A percentile compares a stretch with the other conserved stretches of the same genome.
Conservation (phyloP, 1,140 invertebrate species). For the Drosophila mayri region DNA sequence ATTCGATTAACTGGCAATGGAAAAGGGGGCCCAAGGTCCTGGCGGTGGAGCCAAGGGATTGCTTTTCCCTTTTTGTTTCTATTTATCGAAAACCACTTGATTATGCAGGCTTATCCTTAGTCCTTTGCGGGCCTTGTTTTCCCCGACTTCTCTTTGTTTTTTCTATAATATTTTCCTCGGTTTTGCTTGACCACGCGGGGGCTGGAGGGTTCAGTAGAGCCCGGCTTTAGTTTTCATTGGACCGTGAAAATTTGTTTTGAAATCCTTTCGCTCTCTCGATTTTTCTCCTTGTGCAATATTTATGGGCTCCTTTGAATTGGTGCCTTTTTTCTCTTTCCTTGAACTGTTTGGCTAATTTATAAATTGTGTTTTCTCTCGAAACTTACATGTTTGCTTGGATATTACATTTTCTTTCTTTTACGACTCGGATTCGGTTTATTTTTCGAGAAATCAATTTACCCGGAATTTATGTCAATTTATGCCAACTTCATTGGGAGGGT, state of each 20-base stretch:
- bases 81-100: constrained; percentile 84
- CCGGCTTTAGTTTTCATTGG: constrained; percentile 61
- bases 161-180: constrained; percentile 43
- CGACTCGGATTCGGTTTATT: not conserved
- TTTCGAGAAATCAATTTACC: constrained; percentile 31
- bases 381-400: constrained; percentile 45
- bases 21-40: constrained; percentile 3
- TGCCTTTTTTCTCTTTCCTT: constrained; percentile 21
- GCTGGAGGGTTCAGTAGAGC: not conserved
- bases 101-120: constrained; percentile 79
- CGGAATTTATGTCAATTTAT: constrained; percentile 39
- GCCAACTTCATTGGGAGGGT: constrained; percentile 22
- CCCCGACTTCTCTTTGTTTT: constrained; percentile 45
- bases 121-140: constrained; percentile 42
- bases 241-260: constrained; percentile 75
- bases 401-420: constrained; percentile 46
- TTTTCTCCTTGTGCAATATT: constrained; percentile 62
- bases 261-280: constrained; percentile 65
- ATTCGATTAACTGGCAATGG: constrained; percentile 75
- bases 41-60: constrained; percentile 4
- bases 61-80: constrained; percentile 56
- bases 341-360: constrained; percentile 62
- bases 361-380: constrained; percentile 71
- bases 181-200: constrained; percentile 30
- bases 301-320: constrained; percentile 62